phyloP scores from a whole-genome alignment of 2,888 invertebrate species.

The Teleogryllus oceanicus region DNA sequence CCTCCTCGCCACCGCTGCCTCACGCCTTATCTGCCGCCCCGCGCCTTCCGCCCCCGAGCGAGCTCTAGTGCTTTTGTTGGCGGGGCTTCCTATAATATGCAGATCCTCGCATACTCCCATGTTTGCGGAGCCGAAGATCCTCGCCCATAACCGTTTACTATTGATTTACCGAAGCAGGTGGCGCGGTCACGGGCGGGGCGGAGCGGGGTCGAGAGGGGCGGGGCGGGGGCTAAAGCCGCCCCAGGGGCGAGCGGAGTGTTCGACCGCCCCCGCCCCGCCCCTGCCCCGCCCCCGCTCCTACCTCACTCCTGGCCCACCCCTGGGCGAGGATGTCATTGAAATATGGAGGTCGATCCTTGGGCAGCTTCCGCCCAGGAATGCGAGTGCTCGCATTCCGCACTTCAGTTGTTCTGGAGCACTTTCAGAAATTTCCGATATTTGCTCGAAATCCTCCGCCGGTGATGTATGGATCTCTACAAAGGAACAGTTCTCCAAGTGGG shows the following conservation, averaged over 20 bases:
- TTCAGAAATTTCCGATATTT: constrained; percentile 18
- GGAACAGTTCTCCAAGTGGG: not conserved
- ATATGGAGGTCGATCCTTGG: constrained; percentile 1
- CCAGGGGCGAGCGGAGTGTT: too few relatives aligned
- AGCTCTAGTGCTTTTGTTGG: not conserved
- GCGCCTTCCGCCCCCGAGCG: too few relatives aligned
- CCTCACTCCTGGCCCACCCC: not conserved
- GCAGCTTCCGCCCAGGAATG: not conserved
- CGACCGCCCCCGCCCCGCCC: too few relatives aligned
- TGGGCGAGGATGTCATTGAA: constrained; percentile 9
- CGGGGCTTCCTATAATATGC: not conserved
- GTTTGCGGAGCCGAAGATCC: constrained; percentile 18
- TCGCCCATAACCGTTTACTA: not conserved
- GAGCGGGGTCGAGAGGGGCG: too few relatives aligned
- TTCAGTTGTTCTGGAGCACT: constrained; percentile 7
- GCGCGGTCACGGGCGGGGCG: not conserved
- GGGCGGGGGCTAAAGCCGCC: too few relatives aligned
- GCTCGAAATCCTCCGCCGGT: not conserved
- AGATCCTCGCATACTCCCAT: not conserved
- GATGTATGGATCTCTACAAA: not conserved
- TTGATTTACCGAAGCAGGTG: constrained; percentile 2
- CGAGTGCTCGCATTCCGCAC: not conserved
- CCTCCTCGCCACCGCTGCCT: too few relatives aligned
- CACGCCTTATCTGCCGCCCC: too few relatives aligned
- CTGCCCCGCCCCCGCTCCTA: too few relatives aligned